Conservation (phyloP, 2,113 vertebrate genomes). For the Okapia johnstoni region DNA sequence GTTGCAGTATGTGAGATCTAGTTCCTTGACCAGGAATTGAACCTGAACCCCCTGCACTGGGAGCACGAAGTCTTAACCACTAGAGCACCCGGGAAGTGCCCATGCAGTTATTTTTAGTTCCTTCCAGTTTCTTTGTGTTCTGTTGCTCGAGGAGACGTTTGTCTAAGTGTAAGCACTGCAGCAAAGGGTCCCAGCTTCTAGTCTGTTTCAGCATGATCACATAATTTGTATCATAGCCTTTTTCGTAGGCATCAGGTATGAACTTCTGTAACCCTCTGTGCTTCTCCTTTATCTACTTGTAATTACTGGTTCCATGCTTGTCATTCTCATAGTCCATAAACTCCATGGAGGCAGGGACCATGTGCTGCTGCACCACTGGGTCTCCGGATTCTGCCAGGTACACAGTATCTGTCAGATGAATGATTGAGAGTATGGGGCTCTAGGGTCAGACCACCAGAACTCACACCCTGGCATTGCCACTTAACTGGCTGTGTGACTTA, state of each 20-base stretch:
- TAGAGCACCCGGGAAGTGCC: background rate
- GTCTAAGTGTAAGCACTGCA: background rate
- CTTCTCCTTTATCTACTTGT: background rate
- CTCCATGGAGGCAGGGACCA: background rate
- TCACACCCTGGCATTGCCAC: background rate
- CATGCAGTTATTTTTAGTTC: background rate
- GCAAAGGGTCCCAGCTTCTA: background rate
- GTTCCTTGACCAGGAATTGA: background rate
- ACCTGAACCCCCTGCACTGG: background rate
- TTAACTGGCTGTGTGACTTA: background rate
- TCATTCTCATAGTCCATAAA: background rate
- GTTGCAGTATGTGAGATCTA: background rate
- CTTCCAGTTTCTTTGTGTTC: background rate
- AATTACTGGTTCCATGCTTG: background rate
- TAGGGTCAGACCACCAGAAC: background rate
- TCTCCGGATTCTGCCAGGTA: background rate
- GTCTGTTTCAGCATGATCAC: background rate
- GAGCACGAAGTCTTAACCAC: background rate
- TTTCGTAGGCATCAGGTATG: background rate
- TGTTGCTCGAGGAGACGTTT: background rate
- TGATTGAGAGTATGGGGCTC: background rate
- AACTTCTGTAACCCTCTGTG: background rate
- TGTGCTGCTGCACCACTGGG: background rate
- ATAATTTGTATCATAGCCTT: background rate
- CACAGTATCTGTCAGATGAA: background rate